Percentiles rank a stretch among this genome's conserved stretches.
Conservation (phyloP, 92 coral and sea anemone genomes). For the Palythoa caribaeorum region DNA sequence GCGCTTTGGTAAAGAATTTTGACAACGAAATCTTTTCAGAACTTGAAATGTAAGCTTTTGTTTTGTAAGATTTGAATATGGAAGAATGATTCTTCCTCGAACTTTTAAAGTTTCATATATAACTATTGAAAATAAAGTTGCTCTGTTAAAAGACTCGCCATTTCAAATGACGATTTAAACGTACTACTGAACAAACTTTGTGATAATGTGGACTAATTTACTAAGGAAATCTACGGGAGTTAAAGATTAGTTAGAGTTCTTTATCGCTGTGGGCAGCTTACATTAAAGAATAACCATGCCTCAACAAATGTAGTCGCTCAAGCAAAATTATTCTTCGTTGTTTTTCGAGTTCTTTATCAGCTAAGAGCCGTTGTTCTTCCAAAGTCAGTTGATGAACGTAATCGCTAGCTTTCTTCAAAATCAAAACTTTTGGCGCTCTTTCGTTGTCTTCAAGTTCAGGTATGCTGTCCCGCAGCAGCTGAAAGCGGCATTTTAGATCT, state of each 20-base stretch:
- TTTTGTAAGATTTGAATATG: not conserved
- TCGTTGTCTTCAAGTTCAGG: constrained; percentile 98
- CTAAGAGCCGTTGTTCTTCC: constrained; percentile 90
- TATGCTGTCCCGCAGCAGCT: constrained; percentile 90
- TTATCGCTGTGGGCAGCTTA: constrained; percentile 37
- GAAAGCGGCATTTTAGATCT: constrained; percentile 95
- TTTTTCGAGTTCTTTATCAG: constrained; percentile 96
- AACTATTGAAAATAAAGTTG: constrained; percentile 26
- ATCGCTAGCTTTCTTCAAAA: constrained; percentile 95
- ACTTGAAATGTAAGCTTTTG: constrained; percentile 6
- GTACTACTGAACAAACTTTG: constrained; percentile 32
- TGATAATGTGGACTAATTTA: constrained; percentile 37
- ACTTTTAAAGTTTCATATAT: not conserved
- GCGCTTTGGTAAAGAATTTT: constrained; percentile 10
- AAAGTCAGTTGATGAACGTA: constrained; percentile 83
- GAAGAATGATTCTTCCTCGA: constrained; percentile 3
- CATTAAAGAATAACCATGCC: constrained; percentile 82
- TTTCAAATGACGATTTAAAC: constrained; percentile 17
- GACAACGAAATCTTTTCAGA: not conserved
- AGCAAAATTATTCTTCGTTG: constrained; percentile 88
- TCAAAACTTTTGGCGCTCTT: constrained; percentile 96
- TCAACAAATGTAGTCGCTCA: constrained; percentile 77
- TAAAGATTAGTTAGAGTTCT: not conserved
- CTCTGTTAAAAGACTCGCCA: constrained; percentile 9
- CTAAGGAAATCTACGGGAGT: constrained; percentile 11